Evolutionary conservation across 2,113 vertebrate genomes (phyloP).

Genomic region (Pelobates fuscus): DNA sequence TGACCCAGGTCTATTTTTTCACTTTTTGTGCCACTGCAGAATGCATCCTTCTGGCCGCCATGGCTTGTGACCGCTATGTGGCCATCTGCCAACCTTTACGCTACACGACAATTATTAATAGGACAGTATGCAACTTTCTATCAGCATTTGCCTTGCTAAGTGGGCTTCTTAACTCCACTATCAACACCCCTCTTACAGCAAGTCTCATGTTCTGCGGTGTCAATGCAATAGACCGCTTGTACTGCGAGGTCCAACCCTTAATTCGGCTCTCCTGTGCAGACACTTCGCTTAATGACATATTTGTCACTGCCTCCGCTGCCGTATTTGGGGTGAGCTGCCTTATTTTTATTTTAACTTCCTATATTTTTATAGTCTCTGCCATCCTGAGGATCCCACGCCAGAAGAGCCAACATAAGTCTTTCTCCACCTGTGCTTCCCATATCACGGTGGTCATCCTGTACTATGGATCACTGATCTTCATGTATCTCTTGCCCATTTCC

Average conservation of each 20-base stretch:
- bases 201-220: slow-evolving; percentile 4
- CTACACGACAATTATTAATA: not conserved
- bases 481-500: slow-evolving; percentile 26
- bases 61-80: slow-evolving; percentile 36
- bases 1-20: slow-evolving; percentile 23
- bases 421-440: slow-evolving; percentile 42
- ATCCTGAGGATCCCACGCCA: slow-evolving; percentile 4
- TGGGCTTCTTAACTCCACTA: slow-evolving; percentile 13
- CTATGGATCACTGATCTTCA: slow-evolving; percentile 25
- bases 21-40: slow-evolving; percentile 28
- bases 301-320: not conserved
- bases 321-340: slow-evolving; percentile 32
- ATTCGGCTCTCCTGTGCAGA: slow-evolving; percentile 18
- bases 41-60: slow-evolving; percentile 19
- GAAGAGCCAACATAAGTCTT: not conserved
- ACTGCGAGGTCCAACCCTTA: slow-evolving; percentile 26
- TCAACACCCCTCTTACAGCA: slow-evolving; percentile 13
- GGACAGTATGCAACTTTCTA: slow-evolving; percentile 2
- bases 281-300: slow-evolving; percentile 4
- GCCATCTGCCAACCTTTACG: slow-evolving; percentile 16
- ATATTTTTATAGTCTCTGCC: slow-evolving; percentile 9
- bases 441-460: slow-evolving; percentile 21
- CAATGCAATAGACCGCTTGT: not conserved
- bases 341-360: slow-evolving; percentile 13
- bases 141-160: slow-evolving; percentile 3